These are phyloP conservation scores for Drosophila rellima DNA, from an alignment of 2,888 invertebrate species.

Conservation along the genomic window DNA sequence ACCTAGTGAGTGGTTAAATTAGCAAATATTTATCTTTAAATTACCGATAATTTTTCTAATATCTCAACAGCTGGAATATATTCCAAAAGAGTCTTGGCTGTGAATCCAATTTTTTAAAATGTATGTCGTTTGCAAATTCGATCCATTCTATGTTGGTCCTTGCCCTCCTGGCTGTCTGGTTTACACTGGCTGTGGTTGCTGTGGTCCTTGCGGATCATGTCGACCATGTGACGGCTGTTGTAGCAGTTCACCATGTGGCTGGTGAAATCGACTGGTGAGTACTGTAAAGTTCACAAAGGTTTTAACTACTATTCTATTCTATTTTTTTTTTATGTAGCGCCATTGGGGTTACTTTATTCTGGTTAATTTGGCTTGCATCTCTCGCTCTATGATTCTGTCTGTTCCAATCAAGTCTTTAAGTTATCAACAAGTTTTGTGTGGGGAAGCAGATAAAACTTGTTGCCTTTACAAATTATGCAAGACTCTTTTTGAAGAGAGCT, in stretches of 20 bases:
- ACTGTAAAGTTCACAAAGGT: neutral
- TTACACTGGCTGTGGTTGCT: conserved; percentile 18
- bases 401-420: conserved; percentile 11
- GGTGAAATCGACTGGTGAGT: conserved; percentile 7
- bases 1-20: conserved; percentile 1
- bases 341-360: conserved; percentile 5
- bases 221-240: conserved; percentile 9
- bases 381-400: conserved; percentile 3
- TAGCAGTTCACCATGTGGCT: conserved; percentile 15
- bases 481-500: conserved; percentile 1
- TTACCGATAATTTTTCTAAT: neutral
- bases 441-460: neutral
- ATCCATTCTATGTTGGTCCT: conserved; percentile 70
- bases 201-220: conserved; percentile 33
- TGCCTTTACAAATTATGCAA: neutral
- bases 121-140: conserved; percentile 55
- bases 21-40: neutral
- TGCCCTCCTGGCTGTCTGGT: conserved; percentile 61
- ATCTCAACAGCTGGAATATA: neutral
- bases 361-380: neutral
- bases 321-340: neutral
- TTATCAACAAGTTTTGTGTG: neutral
- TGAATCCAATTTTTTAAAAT: conserved; percentile 26
- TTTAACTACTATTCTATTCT: neutral
- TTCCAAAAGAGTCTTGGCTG: neutral